Conservation (phyloP, 2,888 invertebrate species). For the Heliothis peltigera region DNA sequence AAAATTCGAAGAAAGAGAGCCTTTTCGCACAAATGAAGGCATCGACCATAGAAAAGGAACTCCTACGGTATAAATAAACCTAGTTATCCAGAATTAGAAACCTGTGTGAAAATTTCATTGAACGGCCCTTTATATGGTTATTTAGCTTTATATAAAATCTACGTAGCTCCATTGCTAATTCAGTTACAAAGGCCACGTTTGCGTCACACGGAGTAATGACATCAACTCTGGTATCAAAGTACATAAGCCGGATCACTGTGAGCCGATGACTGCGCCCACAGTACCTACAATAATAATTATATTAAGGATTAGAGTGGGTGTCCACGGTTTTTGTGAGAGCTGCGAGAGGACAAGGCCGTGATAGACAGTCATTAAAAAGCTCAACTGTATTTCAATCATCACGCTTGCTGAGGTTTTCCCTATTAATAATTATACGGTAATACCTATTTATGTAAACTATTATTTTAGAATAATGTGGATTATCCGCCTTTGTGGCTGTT, state of each 20-base stretch:
- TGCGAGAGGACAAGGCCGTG: background rate
- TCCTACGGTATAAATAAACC: slow-evolving; percentile 7
- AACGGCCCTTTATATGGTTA: slow-evolving; percentile 18
- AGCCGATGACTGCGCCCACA: slow-evolving; percentile 28
- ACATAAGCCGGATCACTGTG: slow-evolving; percentile 40
- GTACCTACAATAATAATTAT: slow-evolving; percentile 40
- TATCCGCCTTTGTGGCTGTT: background rate
- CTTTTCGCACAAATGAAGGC: background rate
- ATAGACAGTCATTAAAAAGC: slow-evolving; percentile 9
- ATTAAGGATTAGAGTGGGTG: slow-evolving; percentile 23
- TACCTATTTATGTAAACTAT: background rate
- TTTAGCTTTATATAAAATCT: slow-evolving; percentile 26
- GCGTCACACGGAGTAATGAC: slow-evolving; percentile 53
- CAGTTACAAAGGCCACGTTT: slow-evolving; percentile 39
- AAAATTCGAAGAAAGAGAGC: no score
- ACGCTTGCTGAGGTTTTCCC: background rate
- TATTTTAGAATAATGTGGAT: background rate
- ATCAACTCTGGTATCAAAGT: slow-evolving; percentile 43
- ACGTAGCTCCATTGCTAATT: slow-evolving; percentile 19
- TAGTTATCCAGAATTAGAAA: background rate
- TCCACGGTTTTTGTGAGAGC: slow-evolving; percentile 25
- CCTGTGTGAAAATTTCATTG: slow-evolving; percentile 9
- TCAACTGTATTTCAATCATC: background rate
- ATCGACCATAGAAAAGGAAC: background rate
- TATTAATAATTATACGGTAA: background rate